These are phyloP conservation scores for Callospermophilus lateralis DNA, from an alignment of 2,113 vertebrate species.

Conservation along the genomic window DNA sequence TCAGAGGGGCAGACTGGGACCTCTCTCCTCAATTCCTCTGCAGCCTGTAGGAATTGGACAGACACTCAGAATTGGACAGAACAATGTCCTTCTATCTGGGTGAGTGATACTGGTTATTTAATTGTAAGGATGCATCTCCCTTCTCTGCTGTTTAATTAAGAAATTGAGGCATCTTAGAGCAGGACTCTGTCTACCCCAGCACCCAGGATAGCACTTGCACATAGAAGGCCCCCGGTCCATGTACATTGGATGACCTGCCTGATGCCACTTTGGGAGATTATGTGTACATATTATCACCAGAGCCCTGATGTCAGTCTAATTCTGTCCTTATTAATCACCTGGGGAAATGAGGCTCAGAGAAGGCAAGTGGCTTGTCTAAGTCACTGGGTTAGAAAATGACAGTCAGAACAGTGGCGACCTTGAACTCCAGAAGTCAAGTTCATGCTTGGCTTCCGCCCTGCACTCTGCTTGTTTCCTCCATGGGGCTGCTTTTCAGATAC, in stretches of 20 bases:
- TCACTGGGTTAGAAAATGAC: neutral
- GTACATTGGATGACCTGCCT: neutral
- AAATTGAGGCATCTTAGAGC: neutral
- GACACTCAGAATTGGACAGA: no score
- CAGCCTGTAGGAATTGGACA: rapidly evolving
- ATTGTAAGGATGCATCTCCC: neutral
- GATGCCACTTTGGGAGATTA: neutral
- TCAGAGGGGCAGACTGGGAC: neutral
- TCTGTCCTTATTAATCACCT: neutral
- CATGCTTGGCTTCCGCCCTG: neutral
- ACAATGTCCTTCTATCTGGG: neutral
- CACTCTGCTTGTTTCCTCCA: neutral
- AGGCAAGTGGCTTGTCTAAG: neutral
- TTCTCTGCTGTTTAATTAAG: neutral
- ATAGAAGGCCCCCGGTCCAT: neutral
- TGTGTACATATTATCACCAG: no score
- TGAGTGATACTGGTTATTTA: neutral
- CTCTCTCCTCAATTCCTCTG: neutral
- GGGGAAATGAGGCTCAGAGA: neutral
- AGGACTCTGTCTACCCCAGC: neutral
- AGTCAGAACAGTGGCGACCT: neutral
- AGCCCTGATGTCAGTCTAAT: neutral
- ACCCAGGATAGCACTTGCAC: neutral
- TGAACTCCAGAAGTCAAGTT: neutral
- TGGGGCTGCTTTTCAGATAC: neutral